Evolutionary conservation across 2,113 vertebrate species (phyloP).

Genomic region (Noctilio leporinus): DNA sequence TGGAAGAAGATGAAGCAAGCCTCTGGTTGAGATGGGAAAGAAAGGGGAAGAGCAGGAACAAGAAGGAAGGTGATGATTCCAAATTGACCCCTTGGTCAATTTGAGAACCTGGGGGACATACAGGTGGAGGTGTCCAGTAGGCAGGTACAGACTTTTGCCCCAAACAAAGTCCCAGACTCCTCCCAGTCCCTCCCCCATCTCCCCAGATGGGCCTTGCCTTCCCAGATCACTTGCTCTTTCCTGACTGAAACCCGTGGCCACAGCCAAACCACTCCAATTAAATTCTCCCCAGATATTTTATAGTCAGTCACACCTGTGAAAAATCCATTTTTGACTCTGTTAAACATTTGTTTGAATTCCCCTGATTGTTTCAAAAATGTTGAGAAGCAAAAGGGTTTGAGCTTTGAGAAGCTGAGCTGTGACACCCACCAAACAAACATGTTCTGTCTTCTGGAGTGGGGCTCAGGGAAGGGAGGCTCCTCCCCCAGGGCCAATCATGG

Average conservation of each 20-base stretch:
- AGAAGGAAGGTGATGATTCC: not conserved
- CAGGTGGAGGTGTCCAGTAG: not conserved
- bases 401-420: not conserved
- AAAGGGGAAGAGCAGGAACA: rapidly evolving
- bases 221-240: not conserved
- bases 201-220: not conserved
- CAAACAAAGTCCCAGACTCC: not conserved
- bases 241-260: not conserved
- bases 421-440: not conserved
- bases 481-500: not conserved
- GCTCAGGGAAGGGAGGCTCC: no score
- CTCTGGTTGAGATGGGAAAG: not conserved
- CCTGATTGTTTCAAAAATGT: not conserved
- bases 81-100: not conserved
- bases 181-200: not conserved
- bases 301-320: not conserved
- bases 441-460: rapidly evolving
- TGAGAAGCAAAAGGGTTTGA: not conserved
- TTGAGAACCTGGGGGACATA: not conserved
- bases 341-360: not conserved
- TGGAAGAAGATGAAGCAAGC: not conserved
- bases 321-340: not conserved
- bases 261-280: not conserved
- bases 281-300: not conserved
- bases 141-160: not conserved